These are phyloP conservation scores for Phyllotreta striolata DNA, from an alignment of 2,888 invertebrate species.

Conservation along the genomic window DNA sequence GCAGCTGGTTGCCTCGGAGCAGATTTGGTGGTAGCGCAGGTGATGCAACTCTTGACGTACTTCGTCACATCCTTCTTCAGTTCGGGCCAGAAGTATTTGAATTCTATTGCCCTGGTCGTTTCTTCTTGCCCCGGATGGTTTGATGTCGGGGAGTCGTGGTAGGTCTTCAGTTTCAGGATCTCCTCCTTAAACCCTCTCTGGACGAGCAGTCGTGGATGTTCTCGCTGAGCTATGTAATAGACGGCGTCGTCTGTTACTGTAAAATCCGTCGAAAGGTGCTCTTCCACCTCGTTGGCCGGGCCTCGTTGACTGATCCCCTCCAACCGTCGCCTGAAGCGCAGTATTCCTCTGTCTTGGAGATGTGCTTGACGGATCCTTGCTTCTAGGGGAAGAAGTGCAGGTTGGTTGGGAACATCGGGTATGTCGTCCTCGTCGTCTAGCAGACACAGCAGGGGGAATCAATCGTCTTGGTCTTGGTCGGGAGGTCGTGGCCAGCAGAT, in stretches of 20 bases:
- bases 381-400: neutral
- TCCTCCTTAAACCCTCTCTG: too few relatives aligned
- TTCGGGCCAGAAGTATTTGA: constrained; percentile 43
- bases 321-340: neutral
- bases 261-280: neutral
- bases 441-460: neutral
- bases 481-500: too few relatives aligned
- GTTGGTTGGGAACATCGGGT: neutral
- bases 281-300: neutral
- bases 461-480: too few relatives aligned
- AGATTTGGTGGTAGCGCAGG: constrained; percentile 21
- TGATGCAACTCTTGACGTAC: constrained; percentile 14
- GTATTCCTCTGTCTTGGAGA: neutral
- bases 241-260: constrained; percentile 37
- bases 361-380: neutral
- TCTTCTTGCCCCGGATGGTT: constrained; percentile 45
- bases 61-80: constrained; percentile 37
- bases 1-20: constrained; percentile 6
- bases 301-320: neutral
- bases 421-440: neutral
- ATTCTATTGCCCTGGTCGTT: constrained; percentile 40
- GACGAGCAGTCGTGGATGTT: too few relatives aligned
- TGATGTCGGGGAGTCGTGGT: constrained; percentile 28
- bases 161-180: neutral
- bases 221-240: constrained; percentile 32